Percentiles rank a stretch among this genome's conserved stretches.
Evolutionary conservation across 2,113 vertebrate species (phyloP).

Genomic region (Columba livia): DNA sequence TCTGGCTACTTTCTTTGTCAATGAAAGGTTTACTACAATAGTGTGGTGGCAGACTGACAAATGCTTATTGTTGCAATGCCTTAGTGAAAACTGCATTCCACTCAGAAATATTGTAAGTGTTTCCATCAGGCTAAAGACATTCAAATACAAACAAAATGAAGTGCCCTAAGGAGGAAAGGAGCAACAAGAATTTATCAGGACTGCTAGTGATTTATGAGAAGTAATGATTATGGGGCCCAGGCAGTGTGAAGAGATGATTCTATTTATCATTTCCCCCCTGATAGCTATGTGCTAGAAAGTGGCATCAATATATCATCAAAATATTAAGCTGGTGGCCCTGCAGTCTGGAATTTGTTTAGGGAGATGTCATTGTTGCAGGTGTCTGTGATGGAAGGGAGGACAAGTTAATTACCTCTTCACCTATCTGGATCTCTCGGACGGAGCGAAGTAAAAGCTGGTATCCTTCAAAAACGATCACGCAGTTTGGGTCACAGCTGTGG

Average conservation of each 20-base stretch:
- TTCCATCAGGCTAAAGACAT: slow-evolving; percentile 42
- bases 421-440: slow-evolving; percentile 78
- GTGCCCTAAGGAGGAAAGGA: slow-evolving; percentile 36
- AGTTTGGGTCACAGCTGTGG: slow-evolving; percentile 96
- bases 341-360: slow-evolving; percentile 69
- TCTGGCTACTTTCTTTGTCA: neutral
- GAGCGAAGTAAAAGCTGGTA: slow-evolving; percentile 85
- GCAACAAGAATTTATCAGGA: slow-evolving; percentile 42
- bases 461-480: slow-evolving; percentile 90
- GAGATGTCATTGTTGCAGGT: slow-evolving; percentile 61
- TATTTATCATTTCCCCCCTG: slow-evolving; percentile 28
- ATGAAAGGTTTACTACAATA: slow-evolving; percentile 31
- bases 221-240: slow-evolving; percentile 43
- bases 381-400: slow-evolving; percentile 38
- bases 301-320: slow-evolving; percentile 71
- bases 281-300: slow-evolving; percentile 53
- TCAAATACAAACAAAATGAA: slow-evolving; percentile 42
- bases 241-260: slow-evolving; percentile 56
- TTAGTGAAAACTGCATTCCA: slow-evolving; percentile 43
- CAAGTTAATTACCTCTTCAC: slow-evolving; percentile 88
- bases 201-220: slow-evolving; percentile 55
- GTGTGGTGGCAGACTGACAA: slow-evolving; percentile 17
- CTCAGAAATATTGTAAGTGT: slow-evolving; percentile 44
- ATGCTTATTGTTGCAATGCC: slow-evolving; percentile 30
- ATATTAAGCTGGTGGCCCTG: slow-evolving; percentile 66